These are phyloP conservation scores for Yponomeuta malinellus DNA, from an alignment of 2,888 invertebrate species.

Conservation along the genomic window DNA sequence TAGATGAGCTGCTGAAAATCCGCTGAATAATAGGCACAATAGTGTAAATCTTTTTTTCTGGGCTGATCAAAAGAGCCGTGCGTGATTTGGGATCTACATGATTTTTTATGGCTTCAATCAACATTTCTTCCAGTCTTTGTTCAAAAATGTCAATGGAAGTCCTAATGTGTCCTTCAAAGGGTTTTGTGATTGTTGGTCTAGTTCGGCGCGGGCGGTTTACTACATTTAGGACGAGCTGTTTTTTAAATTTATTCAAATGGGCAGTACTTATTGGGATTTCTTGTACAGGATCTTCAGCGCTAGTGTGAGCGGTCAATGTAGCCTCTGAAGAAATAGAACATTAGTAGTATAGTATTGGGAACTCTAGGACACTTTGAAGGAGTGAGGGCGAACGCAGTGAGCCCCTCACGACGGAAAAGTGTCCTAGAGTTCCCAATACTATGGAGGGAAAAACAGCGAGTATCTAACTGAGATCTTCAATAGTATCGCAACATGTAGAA, in stretches of 20 bases:
- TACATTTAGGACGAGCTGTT: conserved; percentile 1
- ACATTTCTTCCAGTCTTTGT: background rate
- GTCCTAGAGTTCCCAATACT: no score
- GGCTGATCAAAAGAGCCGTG: background rate
- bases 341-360: background rate
- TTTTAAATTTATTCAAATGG: conserved; percentile 13
- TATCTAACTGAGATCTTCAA: no score
- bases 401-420: no score
- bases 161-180: conserved; percentile 5
- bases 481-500: no score
- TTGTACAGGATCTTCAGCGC: background rate
- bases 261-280: conserved; percentile 6
- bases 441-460: no score
- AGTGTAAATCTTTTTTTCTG: background rate
- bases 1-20: background rate
- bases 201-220: background rate
- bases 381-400: no score
- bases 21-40: conserved; percentile 7
- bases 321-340: background rate
- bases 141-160: conserved; percentile 8
- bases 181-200: conserved; percentile 1
- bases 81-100: conserved; percentile 6
- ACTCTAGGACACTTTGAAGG: no score
- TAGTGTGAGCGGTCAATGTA: background rate
- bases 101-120: conserved; percentile 4